Conservation (phyloP, 2,113 vertebrate species). For the Podarcis cretensis region DNA sequence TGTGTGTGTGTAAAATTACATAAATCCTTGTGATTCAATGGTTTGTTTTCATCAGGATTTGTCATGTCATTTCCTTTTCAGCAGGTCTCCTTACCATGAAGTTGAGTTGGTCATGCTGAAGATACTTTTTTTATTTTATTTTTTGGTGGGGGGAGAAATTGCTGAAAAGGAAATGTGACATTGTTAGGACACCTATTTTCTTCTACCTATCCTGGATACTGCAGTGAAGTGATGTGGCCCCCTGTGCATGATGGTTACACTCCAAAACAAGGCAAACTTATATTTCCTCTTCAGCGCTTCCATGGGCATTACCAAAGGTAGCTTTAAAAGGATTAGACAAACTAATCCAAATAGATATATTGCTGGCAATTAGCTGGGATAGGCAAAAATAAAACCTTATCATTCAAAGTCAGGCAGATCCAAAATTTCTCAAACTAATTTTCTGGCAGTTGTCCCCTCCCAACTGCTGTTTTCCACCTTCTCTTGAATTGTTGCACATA, state of each 20-base stretch:
- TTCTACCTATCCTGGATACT: neutral
- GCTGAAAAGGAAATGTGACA: neutral
- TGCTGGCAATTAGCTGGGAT: neutral
- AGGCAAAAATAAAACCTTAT: neutral
- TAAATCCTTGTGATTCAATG: neutral
- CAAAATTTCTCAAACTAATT: too few species aligned
- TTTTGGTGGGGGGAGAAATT: neutral
- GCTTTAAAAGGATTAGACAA: neutral
- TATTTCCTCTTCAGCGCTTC: neutral
- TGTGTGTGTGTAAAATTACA: neutral
- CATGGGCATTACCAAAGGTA: neutral
- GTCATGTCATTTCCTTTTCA: neutral
- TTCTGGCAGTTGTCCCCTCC: too few species aligned
- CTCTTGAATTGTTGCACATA: too few species aligned
- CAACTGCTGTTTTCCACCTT: too few species aligned
- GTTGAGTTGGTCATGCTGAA: neutral
- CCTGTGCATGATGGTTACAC: neutral
- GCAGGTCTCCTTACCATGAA: neutral
- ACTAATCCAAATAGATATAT: neutral
- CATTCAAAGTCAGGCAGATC: neutral
- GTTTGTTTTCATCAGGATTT: neutral
- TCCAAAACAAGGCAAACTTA: neutral
- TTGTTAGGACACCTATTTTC: neutral
- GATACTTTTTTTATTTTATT: neutral
- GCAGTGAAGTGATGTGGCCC: neutral